Conservation (phyloP, 2,797 vertebrate genomes). For the Betta splendens region DNA sequence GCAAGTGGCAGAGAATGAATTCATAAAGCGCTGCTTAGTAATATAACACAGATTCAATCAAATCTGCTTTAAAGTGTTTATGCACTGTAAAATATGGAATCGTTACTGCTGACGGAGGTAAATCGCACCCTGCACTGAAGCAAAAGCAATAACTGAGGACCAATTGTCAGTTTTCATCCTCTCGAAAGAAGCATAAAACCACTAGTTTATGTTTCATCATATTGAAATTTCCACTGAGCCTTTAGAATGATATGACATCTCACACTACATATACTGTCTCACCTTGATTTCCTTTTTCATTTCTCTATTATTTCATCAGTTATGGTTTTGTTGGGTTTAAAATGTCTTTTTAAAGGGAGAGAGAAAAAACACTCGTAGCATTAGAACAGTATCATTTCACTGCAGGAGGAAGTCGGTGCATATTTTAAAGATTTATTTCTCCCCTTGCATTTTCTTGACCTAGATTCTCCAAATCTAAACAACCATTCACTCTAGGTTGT, state of each 20-base stretch:
- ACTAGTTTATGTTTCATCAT: background rate
- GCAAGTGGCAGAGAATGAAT: conserved; percentile 64
- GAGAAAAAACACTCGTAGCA: background rate
- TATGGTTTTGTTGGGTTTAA: background rate
- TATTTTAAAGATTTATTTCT: too few relatives aligned
- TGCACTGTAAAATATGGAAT: conserved; percentile 35
- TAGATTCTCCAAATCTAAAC: too few relatives aligned
- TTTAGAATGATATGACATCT: background rate
- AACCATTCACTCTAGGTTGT: too few relatives aligned
- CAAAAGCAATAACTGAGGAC: conserved; percentile 15
- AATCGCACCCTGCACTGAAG: conserved; percentile 12
- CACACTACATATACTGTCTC: background rate
- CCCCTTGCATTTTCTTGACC: too few relatives aligned
- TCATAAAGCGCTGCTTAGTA: conserved; percentile 64
- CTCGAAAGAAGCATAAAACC: background rate
- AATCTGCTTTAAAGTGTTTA: conserved; percentile 50
- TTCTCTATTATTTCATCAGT: background rate
- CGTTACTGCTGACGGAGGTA: conserved; percentile 34
- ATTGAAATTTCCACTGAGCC: background rate
- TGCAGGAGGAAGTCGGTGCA: too few relatives aligned
- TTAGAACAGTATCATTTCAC: background rate
- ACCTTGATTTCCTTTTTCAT: background rate
- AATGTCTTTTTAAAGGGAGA: background rate
- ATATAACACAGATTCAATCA: conserved; percentile 58
- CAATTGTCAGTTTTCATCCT: background rate